Evolutionary conservation across 1,140 invertebrate species (phyloP).

Genomic region (Drosophila murphyi): DNA sequence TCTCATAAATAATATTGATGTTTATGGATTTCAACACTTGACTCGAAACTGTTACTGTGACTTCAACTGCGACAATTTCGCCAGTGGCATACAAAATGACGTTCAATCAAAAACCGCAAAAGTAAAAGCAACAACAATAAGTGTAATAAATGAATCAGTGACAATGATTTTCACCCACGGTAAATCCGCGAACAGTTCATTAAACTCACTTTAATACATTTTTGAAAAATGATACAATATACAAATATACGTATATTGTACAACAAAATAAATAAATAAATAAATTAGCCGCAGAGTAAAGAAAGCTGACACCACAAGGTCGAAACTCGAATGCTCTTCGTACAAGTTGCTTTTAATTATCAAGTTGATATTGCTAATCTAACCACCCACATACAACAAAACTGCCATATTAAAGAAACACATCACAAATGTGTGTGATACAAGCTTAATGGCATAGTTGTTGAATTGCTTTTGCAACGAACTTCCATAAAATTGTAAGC

Average conservation of each 20-base stretch:
- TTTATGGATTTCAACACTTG: slow-evolving; percentile 50
- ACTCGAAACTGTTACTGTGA: slow-evolving; percentile 17
- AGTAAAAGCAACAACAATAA: slow-evolving; percentile 33
- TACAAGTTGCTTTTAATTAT: neutral
- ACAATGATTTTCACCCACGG: slow-evolving; percentile 70
- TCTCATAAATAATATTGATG: slow-evolving; percentile 65
- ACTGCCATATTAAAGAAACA: neutral
- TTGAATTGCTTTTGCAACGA: neutral
- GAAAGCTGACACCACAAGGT: slow-evolving; percentile 51
- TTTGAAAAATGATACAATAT: slow-evolving; percentile 62
- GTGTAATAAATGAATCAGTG: slow-evolving; percentile 55
- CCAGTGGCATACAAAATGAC: slow-evolving; percentile 68
- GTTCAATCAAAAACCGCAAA: slow-evolving; percentile 41
- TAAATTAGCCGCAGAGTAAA: slow-evolving; percentile 66
- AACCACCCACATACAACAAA: neutral
- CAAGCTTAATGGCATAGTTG: slow-evolving; percentile 2
- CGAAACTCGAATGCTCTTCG: slow-evolving; percentile 51
- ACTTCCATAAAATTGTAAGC: neutral
- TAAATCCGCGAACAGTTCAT: slow-evolving; percentile 71
- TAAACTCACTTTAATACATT: slow-evolving; percentile 57
- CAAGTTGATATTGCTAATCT: neutral
- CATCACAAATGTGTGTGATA: neutral
- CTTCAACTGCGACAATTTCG: slow-evolving; percentile 55
- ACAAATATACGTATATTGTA: slow-evolving; percentile 14
- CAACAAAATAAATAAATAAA: slow-evolving; percentile 67